A percentile compares a stretch with the other conserved stretches of the same genome.
Conservation (phyloP, 2,888 invertebrate genomes). For the Dasypolia templi region DNA sequence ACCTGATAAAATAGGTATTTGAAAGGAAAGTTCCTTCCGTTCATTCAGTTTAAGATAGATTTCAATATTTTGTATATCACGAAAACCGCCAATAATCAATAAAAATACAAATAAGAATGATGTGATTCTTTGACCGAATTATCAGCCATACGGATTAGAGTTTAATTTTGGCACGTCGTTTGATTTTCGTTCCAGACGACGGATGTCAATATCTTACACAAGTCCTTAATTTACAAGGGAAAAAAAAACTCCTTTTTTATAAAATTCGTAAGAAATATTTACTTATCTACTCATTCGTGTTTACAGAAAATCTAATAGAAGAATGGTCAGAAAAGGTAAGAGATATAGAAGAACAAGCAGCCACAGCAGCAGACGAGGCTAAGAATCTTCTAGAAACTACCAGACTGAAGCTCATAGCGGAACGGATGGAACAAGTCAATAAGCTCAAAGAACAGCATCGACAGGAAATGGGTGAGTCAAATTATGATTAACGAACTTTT, state of each 20-base stretch:
- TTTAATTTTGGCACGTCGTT: too few relatives aligned
- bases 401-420: conserved; percentile 80
- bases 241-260: too few relatives aligned
- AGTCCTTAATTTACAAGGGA: too few relatives aligned
- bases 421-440: conserved; percentile 82
- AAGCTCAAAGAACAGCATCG: conserved; percentile 91
- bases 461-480: conserved; percentile 90
- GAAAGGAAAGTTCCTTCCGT: background rate
- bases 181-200: too few relatives aligned
- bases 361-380: conserved; percentile 83
- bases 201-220: too few relatives aligned
- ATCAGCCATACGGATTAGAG: too few relatives aligned
- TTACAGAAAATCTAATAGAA: conserved; percentile 79
- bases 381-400: conserved; percentile 82
- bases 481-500: background rate
- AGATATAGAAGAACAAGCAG: conserved; percentile 80
- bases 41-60: background rate
- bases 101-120: too few relatives aligned
- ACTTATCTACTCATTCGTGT: background rate
- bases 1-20: too few relatives aligned
- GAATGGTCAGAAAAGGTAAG: conserved; percentile 84
- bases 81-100: background rate
- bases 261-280: background rate
- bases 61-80: too few relatives aligned
- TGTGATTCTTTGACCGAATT: too few relatives aligned